These are phyloP conservation scores for Bryconaethiops microstoma DNA, from an alignment of 2,797 vertebrate species.

Conservation along the genomic window DNA sequence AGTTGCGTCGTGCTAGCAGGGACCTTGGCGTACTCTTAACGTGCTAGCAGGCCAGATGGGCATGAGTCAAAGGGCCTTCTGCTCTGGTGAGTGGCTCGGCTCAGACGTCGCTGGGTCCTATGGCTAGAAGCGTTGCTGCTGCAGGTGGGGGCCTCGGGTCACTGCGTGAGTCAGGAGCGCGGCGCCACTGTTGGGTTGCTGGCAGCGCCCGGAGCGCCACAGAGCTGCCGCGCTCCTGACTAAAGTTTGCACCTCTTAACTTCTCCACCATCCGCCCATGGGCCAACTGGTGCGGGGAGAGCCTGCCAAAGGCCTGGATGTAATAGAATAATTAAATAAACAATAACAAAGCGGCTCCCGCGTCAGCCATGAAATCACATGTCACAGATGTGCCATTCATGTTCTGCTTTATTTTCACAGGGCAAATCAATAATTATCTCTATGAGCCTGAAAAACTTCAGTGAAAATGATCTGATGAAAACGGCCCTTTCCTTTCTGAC, in stretches of 20 bases:
- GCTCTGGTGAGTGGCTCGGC: slow-evolving; percentile 70
- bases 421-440: not conserved
- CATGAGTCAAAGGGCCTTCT: slow-evolving; percentile 85
- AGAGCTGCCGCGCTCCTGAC: slow-evolving; percentile 71
- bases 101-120: slow-evolving; percentile 64
- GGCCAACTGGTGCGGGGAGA: slow-evolving; percentile 81
- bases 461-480: too few relatives aligned
- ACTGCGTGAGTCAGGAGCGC: slow-evolving; percentile 78
- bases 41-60: slow-evolving; percentile 80
- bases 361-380: slow-evolving; percentile 19
- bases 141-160: slow-evolving; percentile 81
- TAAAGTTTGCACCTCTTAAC: slow-evolving; percentile 83
- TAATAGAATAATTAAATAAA: slow-evolving; percentile 67
- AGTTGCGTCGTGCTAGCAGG: slow-evolving; percentile 65
- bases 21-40: slow-evolving; percentile 74
- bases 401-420: not conserved
- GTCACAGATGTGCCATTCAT: slow-evolving; percentile 41
- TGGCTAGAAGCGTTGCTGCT: slow-evolving; percentile 71
- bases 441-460: too few relatives aligned
- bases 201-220: slow-evolving; percentile 75
- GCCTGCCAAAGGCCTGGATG: slow-evolving; percentile 77
- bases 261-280: slow-evolving; percentile 81
- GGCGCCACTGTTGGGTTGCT: slow-evolving; percentile 74
- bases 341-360: slow-evolving; percentile 34
- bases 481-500: too few relatives aligned